phyloP scores from a whole-genome alignment of 2,797 vertebrate genomes.

The Gymnocypris eckloni region DNA sequence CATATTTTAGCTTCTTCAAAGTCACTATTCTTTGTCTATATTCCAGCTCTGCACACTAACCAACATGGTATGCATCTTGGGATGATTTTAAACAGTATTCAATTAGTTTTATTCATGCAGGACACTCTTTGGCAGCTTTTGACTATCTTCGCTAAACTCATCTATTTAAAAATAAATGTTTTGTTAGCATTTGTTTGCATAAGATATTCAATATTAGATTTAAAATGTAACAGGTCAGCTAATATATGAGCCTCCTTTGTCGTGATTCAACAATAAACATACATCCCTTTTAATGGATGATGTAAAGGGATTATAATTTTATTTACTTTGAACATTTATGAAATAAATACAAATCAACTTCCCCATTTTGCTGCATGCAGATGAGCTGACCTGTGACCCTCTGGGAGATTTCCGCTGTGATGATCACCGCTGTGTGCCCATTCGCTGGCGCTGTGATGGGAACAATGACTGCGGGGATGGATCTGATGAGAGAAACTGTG shows the following conservation, averaged over 20 bases:
- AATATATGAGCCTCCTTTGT: background rate
- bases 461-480: conserved; percentile 91
- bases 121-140: background rate
- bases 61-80: background rate
- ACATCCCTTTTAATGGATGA: background rate
- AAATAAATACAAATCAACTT: background rate
- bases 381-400: conserved; percentile 87
- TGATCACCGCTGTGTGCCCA: conserved; percentile 92
- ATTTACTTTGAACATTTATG: background rate
- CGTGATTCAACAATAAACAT: conserved; percentile 15
- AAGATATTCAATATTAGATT: background rate
- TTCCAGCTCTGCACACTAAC: background rate
- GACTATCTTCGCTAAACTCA: background rate
- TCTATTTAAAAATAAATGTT: background rate
- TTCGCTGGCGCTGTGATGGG: conserved; percentile 94
- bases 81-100: background rate
- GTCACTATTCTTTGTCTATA: background rate
- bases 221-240: background rate
- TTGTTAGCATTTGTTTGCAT: background rate
- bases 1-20: background rate
- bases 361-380: conserved; percentile 71
- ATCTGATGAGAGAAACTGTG: conserved; percentile 92
- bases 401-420: conserved; percentile 92
- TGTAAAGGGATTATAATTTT: background rate
- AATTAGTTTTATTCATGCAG: background rate